Percentiles rank a stretch among this genome's conserved stretches.
phyloP scores from a whole-genome alignment of 2,888 invertebrate genomes.

The Pseudoips prasinana region DNA sequence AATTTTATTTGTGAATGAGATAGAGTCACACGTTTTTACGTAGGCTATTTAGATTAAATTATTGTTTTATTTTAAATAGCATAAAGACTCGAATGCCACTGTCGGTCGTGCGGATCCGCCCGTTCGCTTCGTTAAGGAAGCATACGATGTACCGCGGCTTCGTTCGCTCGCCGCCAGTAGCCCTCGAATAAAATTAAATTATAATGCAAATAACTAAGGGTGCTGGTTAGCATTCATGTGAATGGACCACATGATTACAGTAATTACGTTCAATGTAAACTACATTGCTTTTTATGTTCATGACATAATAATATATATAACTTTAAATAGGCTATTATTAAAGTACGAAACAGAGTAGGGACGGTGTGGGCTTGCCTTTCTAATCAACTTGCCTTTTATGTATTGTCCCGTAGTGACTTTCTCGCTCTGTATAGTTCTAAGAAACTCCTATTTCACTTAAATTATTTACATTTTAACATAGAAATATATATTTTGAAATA shows the following conservation, averaged over 20 bases:
- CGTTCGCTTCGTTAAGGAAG: constrained; percentile 2
- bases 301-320: constrained; percentile 58
- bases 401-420: constrained; percentile 51
- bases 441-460: constrained; percentile 36
- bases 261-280: constrained; percentile 49
- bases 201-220: constrained; percentile 44
- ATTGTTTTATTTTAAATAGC: constrained; percentile 44
- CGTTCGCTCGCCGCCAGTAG: constrained; percentile 23
- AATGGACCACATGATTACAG: constrained; percentile 49
- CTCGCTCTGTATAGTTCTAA: constrained; percentile 42
- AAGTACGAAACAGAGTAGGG: constrained; percentile 52
- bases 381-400: constrained; percentile 66
- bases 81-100: constrained; percentile 19
- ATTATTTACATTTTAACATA: constrained; percentile 43
- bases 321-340: constrained; percentile 43
- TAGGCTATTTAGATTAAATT: constrained; percentile 63
- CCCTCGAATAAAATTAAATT: constrained; percentile 26
- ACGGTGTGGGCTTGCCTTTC: constrained; percentile 66
- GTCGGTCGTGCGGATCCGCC: constrained; percentile 7
- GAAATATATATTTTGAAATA: constrained; percentile 45
- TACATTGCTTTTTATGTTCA: constrained; percentile 59
- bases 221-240: constrained; percentile 60
- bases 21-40: constrained; percentile 47
- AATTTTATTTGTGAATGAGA: constrained; percentile 60
- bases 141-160: constrained; percentile 1